Evolutionary conservation across 2,888 invertebrate genomes (phyloP), one percentile per base, ranked within the genome.

Genomic region (Himalopsyche tibetana): DNA sequence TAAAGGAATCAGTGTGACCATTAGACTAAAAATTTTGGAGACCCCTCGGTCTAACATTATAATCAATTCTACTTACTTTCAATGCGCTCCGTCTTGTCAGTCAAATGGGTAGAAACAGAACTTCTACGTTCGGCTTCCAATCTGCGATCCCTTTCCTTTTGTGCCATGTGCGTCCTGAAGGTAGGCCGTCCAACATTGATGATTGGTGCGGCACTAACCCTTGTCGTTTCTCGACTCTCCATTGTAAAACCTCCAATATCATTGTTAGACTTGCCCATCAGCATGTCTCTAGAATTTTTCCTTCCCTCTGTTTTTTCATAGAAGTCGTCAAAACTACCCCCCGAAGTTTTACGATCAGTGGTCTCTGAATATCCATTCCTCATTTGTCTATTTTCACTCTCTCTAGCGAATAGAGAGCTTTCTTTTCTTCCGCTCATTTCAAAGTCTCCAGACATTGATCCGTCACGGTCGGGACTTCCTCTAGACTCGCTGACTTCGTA

Each of bases 31-130:
- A 55, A 55, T 4, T 55, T 55, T 55, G 55, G 55, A 4, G n/a
- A 4, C 55, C 55, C 11, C 55, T 4, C 2, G 28, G 28, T 28
- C 28, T 28, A 42, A 42, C 1, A 3, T 42, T 42, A 42, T 74
- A 15, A 15, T 40, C 42, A 82, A 80, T 38, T 19, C 51, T 80
- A 92, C 93, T 92, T 89, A 93, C 93, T 91, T 91, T 93, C 93
- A 89, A 93, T 91, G 88, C 93, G 92, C 89, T 94, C 93, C 87
- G 94, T 94, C 90, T 94, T 95, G 88, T 96, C 96, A 0, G 96
- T 96, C 82, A 95, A 94, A 89, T 96, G 94, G 0, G 96, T 96
- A 0, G 96, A 96, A 0, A 96, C 95, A 0, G 96, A 96, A 85
- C 95, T 95, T 89, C 96, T 94, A 87, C 96, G 95, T 89, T 96